A percentile compares a stretch with the other conserved stretches of the same genome.
Evolutionary conservation across 2,797 vertebrate genomes (phyloP).

Genomic region (Sebastolobus altivelis): DNA sequence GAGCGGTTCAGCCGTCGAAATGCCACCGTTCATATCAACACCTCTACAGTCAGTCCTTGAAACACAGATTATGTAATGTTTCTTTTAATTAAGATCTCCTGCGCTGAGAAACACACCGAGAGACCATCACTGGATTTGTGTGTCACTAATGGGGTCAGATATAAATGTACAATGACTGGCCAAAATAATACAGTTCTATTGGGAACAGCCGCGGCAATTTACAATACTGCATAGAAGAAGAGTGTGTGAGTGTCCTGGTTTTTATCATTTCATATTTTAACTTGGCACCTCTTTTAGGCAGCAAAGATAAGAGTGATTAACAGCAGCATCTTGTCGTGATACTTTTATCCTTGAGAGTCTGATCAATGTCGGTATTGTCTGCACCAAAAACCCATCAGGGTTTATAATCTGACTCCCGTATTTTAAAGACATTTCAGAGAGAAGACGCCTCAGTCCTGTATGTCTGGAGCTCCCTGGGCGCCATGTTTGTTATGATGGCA

Average conservation of each 20-base stretch:
- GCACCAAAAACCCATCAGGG: not conserved
- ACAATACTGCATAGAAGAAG: slow-evolving; percentile 25
- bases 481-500: not conserved
- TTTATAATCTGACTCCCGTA: not conserved
- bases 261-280: slow-evolving; percentile 11
- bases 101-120: not conserved
- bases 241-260: slow-evolving; percentile 42
- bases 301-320: not conserved
- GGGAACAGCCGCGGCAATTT: slow-evolving; percentile 47
- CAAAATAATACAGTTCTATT: slow-evolving; percentile 55
- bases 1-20: slow-evolving; percentile 24
- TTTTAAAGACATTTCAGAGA: slow-evolving; percentile 1
- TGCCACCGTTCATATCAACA: slow-evolving; percentile 7
- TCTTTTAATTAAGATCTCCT: slow-evolving; percentile 10
- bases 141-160: slow-evolving; percentile 76
- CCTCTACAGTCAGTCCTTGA: not conserved
- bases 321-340: not conserved
- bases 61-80: not conserved
- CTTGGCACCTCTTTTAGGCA: not conserved
- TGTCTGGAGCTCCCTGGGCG: not conserved
- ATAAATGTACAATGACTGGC: slow-evolving; percentile 63
- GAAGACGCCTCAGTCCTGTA: not conserved
- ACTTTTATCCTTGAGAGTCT: not conserved
- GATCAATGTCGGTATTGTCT: not conserved
- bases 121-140: slow-evolving; percentile 56